Evolutionary conservation across 2,888 invertebrate genomes (phyloP), one percentile per base, ranked within the genome.

Genomic region (Machimus atricapillus): DNA sequence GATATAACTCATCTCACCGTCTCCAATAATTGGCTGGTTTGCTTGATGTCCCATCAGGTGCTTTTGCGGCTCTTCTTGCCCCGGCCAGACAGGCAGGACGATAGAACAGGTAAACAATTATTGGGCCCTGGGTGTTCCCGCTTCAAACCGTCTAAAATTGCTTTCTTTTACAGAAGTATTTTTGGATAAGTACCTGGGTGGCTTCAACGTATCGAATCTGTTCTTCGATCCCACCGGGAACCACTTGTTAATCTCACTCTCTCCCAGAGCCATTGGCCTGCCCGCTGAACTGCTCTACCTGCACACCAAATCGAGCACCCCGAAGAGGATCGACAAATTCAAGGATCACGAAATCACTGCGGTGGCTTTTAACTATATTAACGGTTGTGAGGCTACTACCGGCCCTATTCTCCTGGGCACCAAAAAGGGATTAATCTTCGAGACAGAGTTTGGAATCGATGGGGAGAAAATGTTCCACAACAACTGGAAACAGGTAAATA

Each of bases 331-430:
- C 23, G 93, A 93, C 58, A 93, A 92, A 88, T 91, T 92, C 27
- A 91, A 91, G 52, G 92, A 92, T 87, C 97, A 97, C 91, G 96
- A 97, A 91, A 95, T 99, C 34, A 98, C 98, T 0, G 96, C 97
- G 82, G 96, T 99, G 0, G 98, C 96, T 0, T 99, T 98, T 96
- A 98, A 97, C 92, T 94, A 94, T 89, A 94, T 94, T 87, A 96
- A 96, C 89, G 94, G 94, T 1, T 95, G 95, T 0, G 95, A 95
- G 87, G 92, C 91, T 1, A 94, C 95, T 0, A 97, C 98, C 0
- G 97, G 97, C 0, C 95, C 97, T 0, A 97, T 99, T 90, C 93
- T 99, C 66, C 91, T 98, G 76, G 98, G 98, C 7, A 98, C 98
- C 0, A 97, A 97, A 0, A 97, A 96, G 91, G 98, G 98, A 0